These are phyloP conservation scores for Lasioglossum leucozonium DNA, from an alignment of 2,888 invertebrate species.

Conservation along the genomic window DNA sequence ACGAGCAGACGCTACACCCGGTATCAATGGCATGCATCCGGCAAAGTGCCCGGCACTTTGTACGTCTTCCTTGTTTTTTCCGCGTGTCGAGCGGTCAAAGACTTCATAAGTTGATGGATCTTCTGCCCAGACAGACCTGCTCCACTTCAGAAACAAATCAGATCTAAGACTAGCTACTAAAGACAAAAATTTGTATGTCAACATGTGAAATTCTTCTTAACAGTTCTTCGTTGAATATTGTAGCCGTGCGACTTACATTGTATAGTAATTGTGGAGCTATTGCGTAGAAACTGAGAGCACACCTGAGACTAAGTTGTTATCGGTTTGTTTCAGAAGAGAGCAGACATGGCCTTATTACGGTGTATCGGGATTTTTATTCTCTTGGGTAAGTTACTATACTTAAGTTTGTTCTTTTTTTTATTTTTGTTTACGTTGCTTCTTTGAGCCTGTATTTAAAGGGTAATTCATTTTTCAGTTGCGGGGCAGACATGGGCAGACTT, in stretches of 20 bases:
- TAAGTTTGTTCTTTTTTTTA: not conserved
- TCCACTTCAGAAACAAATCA: not conserved
- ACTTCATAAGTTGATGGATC: slow-evolving; percentile 55
- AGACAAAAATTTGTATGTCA: not conserved
- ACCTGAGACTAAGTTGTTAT: not conserved
- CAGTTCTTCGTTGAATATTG: not conserved
- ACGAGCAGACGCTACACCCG: not conserved
- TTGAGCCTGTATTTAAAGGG: not conserved
- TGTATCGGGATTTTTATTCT: slow-evolving; percentile 58
- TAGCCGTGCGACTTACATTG: not conserved
- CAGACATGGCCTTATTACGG: slow-evolving; percentile 64
- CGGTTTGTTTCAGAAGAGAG: slow-evolving; percentile 64
- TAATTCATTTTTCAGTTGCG: slow-evolving; percentile 61
- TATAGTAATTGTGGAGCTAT: not conserved
- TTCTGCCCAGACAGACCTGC: not conserved
- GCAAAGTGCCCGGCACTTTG: slow-evolving; percentile 41
- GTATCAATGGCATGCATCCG: slow-evolving; percentile 49
- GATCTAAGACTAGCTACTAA: no score
- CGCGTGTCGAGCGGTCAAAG: slow-evolving; percentile 41
- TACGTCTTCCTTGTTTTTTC: slow-evolving; percentile 50
- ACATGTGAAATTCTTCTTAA: not conserved
- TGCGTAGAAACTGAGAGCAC: not conserved
- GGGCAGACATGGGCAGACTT: slow-evolving; percentile 80
- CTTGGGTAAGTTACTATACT: slow-evolving; percentile 65
- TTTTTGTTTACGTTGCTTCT: not conserved